These are phyloP conservation scores for Megaleporinus macrocephalus DNA, from an alignment of 2,113 vertebrate genomes.

Conservation along the genomic window DNA sequence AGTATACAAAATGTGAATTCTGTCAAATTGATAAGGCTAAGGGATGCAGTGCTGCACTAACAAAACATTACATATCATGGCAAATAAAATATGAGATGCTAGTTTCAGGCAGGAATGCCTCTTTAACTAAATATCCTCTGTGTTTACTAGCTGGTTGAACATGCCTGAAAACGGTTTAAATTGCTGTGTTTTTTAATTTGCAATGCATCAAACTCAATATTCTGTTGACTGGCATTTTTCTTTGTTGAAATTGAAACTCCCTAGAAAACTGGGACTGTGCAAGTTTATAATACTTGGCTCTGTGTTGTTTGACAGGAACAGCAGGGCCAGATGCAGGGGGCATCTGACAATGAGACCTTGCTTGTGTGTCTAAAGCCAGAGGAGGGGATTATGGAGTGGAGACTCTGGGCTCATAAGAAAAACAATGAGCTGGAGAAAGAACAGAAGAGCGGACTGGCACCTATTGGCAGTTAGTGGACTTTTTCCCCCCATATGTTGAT, in stretches of 20 bases:
- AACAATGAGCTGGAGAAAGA: slow-evolving; percentile 91
- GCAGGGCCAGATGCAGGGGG: neutral
- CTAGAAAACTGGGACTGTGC: neutral
- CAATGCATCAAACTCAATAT: too few species aligned
- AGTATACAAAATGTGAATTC: too few species aligned
- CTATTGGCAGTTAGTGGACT: slow-evolving; percentile 90
- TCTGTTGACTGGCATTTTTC: neutral
- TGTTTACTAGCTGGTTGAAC: too few species aligned
- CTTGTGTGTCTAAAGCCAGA: slow-evolving; percentile 86
- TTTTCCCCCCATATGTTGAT: neutral
- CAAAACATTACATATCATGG: too few species aligned
- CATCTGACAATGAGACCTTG: neutral
- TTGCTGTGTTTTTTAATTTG: too few species aligned
- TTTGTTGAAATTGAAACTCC: neutral
- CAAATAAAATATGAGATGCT: too few species aligned
- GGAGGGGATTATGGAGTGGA: slow-evolving; percentile 96
- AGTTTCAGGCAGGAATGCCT: too few species aligned
- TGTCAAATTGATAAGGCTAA: too few species aligned
- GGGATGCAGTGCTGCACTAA: too few species aligned
- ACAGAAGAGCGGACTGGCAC: slow-evolving; percentile 87
- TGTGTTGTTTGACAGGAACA: slow-evolving; percentile 8
- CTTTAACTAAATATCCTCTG: too few species aligned
- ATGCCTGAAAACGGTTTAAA: too few species aligned
- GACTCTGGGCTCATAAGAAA: slow-evolving; percentile 93
- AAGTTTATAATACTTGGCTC: neutral